phyloP scores from a whole-genome alignment of 2,797 vertebrate species.

The Pangasius larnaudii region DNA sequence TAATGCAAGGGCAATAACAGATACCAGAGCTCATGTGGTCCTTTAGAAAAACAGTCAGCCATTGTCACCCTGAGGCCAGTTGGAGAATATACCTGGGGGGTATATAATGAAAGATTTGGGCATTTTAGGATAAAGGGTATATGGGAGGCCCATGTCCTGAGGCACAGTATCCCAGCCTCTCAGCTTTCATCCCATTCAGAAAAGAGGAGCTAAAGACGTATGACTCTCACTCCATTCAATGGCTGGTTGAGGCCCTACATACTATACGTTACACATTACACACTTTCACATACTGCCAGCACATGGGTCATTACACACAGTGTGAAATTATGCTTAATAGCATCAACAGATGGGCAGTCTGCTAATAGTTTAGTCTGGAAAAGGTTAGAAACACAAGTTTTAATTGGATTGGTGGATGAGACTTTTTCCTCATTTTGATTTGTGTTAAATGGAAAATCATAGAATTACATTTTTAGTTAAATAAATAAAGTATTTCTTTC shows the following conservation, averaged over 20 bases:
- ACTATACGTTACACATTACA: slow-evolving; percentile 79
- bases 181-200: slow-evolving; percentile 77
- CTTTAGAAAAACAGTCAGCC: slow-evolving; percentile 67
- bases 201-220: slow-evolving; percentile 80
- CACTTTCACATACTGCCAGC: slow-evolving; percentile 77
- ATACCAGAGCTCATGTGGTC: slow-evolving; percentile 75
- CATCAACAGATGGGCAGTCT: slow-evolving; percentile 96
- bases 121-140: slow-evolving; percentile 33
- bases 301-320: slow-evolving; percentile 93
- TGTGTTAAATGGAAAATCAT: background rate
- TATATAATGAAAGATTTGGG: slow-evolving; percentile 51
- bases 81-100: slow-evolving; percentile 38
- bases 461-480: background rate
- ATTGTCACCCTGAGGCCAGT: slow-evolving; percentile 55
- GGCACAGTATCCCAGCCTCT: slow-evolving; percentile 74
- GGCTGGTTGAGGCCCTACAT: slow-evolving; percentile 79
- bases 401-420: slow-evolving; percentile 10
- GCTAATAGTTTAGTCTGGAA: slow-evolving; percentile 63
- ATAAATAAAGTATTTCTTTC: background rate
- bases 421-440: slow-evolving; percentile 14
- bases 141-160: slow-evolving; percentile 64
- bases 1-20: slow-evolving; percentile 63
- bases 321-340: slow-evolving; percentile 94
- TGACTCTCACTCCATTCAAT: slow-evolving; percentile 77
- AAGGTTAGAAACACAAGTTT: slow-evolving; percentile 22